Conservation (phyloP, 2,113 vertebrate genomes). For the Xiphophorus hellerii region DNA sequence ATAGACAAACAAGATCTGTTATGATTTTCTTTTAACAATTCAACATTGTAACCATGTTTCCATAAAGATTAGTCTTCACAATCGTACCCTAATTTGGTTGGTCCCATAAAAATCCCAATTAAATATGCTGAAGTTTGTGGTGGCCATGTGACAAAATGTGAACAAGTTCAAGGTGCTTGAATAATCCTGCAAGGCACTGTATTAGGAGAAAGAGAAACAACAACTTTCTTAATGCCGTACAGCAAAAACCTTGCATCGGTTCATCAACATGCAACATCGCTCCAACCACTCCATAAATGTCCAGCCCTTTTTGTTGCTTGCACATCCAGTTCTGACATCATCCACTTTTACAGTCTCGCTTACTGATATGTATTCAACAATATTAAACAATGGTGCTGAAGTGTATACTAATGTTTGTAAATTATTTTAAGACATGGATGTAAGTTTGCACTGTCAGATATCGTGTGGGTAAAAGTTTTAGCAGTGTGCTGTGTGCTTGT, state of each 20-base stretch:
- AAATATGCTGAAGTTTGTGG: background rate
- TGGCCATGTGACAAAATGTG: background rate
- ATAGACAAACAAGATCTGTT: too few species aligned
- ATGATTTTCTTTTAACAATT: too few species aligned
- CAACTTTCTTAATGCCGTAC: background rate
- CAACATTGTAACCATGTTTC: too few species aligned
- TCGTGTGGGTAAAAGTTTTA: constrained; percentile 76
- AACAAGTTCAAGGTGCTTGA: background rate
- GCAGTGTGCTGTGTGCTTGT: constrained; percentile 71
- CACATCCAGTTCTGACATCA: constrained; percentile 60
- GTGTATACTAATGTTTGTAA: constrained; percentile 82
- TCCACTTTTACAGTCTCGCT: constrained; percentile 63
- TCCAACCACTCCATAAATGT: constrained; percentile 18
- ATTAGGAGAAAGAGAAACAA: background rate
- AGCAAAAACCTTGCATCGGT: constrained; percentile 1
- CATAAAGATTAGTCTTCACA: too few species aligned
- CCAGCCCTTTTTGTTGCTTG: constrained; percentile 20
- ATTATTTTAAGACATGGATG: constrained; percentile 79
- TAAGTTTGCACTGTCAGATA: constrained; percentile 76
- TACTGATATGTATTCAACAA: constrained; percentile 77
- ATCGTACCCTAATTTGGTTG: too few species aligned
- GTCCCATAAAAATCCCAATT: background rate
- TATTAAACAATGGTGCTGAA: constrained; percentile 84
- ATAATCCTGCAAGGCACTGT: background rate
- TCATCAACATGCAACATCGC: constrained; percentile 16